phyloP scores from a whole-genome alignment of 1,140 invertebrate species.

The Triops cancriformis region DNA sequence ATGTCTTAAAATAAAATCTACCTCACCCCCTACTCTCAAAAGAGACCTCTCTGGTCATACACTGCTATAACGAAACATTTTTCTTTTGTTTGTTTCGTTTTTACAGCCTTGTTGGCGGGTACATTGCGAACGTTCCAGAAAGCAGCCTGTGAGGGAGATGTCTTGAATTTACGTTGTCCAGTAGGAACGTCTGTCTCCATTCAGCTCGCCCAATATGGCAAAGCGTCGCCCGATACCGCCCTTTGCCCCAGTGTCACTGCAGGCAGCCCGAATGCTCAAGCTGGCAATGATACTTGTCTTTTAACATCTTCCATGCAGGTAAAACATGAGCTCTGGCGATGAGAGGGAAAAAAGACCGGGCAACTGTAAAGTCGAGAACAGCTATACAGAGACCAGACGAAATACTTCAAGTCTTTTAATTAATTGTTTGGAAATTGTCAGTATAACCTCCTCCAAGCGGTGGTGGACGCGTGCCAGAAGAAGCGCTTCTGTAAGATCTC shows the following conservation, averaged over 20 bases:
- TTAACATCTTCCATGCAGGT: conserved; percentile 23
- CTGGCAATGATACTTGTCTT: conserved; percentile 22
- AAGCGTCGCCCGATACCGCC: conserved; percentile 34
- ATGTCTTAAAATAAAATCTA: too few species aligned
- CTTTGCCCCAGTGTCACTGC: conserved; percentile 20
- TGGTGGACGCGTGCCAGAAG: conserved; percentile 84
- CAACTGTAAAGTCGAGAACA: neutral
- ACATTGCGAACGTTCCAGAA: conserved; percentile 79
- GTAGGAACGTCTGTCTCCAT: conserved; percentile 77
- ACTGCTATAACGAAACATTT: neutral
- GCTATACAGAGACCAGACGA: neutral
- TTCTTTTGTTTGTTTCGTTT: conserved; percentile 34
- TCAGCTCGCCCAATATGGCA: conserved; percentile 60
- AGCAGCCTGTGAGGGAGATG: conserved; percentile 76
- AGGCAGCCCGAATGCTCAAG: conserved; percentile 1
- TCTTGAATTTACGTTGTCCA: conserved; percentile 72
- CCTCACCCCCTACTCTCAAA: too few species aligned
- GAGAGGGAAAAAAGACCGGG: neutral
- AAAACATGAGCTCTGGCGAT: neutral
- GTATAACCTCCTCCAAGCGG: conserved; percentile 85
- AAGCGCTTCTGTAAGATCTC: conserved; percentile 78
- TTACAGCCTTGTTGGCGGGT: conserved; percentile 70
- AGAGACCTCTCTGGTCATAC: too few species aligned
- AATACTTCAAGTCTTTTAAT: conserved; percentile 17
- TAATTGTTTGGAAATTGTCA: conserved; percentile 39